A percentile compares a stretch with the other conserved stretches of the same genome.
Conservation (phyloP, 2,888 invertebrate genomes). For the Tinea semifulvella region DNA sequence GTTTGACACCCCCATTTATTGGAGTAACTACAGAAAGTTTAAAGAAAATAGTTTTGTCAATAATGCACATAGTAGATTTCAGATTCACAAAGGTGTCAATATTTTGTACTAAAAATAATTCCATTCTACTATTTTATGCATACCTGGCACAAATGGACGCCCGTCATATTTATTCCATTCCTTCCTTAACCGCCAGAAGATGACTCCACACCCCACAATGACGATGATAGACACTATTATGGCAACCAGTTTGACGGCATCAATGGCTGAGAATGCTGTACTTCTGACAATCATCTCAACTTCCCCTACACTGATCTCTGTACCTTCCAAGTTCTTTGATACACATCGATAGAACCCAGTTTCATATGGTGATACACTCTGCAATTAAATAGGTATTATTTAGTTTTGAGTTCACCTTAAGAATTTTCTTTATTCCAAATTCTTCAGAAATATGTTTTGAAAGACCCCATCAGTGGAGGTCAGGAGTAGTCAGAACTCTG, state of each 20-base stretch:
- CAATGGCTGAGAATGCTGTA: slow-evolving; percentile 41
- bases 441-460: no score
- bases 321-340: slow-evolving; percentile 64
- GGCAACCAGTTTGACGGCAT: slow-evolving; percentile 54
- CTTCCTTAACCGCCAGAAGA: slow-evolving; percentile 48
- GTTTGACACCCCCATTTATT: no score
- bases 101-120: no score
- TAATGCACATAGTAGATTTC: no score
- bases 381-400: slow-evolving; percentile 17
- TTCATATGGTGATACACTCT: slow-evolving; percentile 70
- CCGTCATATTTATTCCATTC: slow-evolving; percentile 55
- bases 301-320: slow-evolving; percentile 60
- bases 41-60: no score
- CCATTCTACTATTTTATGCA: no score
- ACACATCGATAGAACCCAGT: slow-evolving; percentile 73
- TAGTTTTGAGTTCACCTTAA: slow-evolving; percentile 9
- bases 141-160: slow-evolving; percentile 44
- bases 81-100: no score
- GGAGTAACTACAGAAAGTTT: no score
- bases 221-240: slow-evolving; percentile 54
- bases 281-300: slow-evolving; percentile 69
- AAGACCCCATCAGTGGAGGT: no score
- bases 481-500: no score
- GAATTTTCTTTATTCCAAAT: background rate
- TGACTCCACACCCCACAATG: slow-evolving; percentile 46